A percentile compares a stretch with the other conserved stretches of the same genome.
phyloP scores from a whole-genome alignment of 30 jellyfish, hydroid and myxozoan genomes.

The Chironex yamaguchii region DNA sequence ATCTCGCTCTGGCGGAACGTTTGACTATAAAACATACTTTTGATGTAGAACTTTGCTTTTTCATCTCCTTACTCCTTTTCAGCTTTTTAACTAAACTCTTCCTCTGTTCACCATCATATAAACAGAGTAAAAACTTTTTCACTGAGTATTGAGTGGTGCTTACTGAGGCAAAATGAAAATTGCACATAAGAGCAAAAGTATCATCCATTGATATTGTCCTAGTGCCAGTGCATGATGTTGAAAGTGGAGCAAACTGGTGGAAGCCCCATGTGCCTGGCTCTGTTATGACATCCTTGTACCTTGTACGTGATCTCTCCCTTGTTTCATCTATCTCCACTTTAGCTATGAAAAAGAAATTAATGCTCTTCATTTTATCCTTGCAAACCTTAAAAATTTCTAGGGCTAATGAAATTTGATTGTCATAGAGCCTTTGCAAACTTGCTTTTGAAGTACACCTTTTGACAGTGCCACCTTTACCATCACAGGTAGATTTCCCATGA shows the following conservation, averaged over 20 bases:
- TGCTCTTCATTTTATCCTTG: slow-evolving; percentile 51
- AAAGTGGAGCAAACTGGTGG: slow-evolving; percentile 61
- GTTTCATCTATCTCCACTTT: slow-evolving; percentile 32
- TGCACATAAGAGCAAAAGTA: slow-evolving; percentile 17
- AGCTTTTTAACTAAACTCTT: slow-evolving; percentile 9
- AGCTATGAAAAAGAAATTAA: slow-evolving; percentile 35
- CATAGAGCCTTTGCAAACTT: slow-evolving; percentile 54
- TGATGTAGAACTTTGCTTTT: no score
- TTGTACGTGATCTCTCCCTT: slow-evolving; percentile 1
- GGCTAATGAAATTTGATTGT: slow-evolving; percentile 43
- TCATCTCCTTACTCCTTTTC: no score
- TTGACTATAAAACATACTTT: no score
- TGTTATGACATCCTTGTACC: slow-evolving; percentile 58
- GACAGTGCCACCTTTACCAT: slow-evolving; percentile 83
- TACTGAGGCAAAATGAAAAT: slow-evolving; percentile 21
- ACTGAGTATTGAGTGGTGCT: neutral
- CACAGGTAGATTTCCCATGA: slow-evolving; percentile 86
- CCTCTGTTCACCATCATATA: slow-evolving; percentile 35
- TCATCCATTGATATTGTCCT: slow-evolving; percentile 20
- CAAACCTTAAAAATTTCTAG: slow-evolving; percentile 36
- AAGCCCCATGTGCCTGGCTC: slow-evolving; percentile 69
- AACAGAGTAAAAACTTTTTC: slow-evolving; percentile 1
- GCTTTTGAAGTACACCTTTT: slow-evolving; percentile 66
- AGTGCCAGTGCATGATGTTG: slow-evolving; percentile 40
- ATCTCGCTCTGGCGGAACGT: no score